Percentiles rank a stretch among this genome's conserved stretches.
Evolutionary conservation across 1,140 invertebrate species (phyloP).

Genomic region (Panagrolaimus sp.): DNA sequence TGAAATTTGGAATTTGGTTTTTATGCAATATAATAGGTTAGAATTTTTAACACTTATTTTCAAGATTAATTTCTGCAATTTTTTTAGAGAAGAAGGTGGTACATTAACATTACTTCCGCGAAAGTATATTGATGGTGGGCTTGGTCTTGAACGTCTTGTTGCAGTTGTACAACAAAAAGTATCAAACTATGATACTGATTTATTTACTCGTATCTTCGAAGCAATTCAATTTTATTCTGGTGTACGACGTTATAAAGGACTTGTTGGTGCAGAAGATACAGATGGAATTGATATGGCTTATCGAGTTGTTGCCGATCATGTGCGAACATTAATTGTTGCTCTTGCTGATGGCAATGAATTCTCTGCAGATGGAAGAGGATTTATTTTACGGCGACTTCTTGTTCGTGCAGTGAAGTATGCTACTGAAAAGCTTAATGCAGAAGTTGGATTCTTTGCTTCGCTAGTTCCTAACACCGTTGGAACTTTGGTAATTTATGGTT

Average conservation of each 20-base stretch:
- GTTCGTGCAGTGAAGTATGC: slow-evolving; percentile 69
- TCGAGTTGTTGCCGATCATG: slow-evolving; percentile 90
- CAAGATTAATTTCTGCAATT: not conserved
- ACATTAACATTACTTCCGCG: slow-evolving; percentile 69
- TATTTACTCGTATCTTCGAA: slow-evolving; percentile 85
- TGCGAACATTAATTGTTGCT: slow-evolving; percentile 86
- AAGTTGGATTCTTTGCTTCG: slow-evolving; percentile 83
- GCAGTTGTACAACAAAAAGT: slow-evolving; percentile 90
- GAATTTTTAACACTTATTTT: not conserved
- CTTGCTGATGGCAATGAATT: slow-evolving; percentile 88
- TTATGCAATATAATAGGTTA: slow-evolving; percentile 86
- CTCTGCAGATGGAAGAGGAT: slow-evolving; percentile 76
- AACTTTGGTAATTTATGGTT: slow-evolving; percentile 32
- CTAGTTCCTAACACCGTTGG: slow-evolving; percentile 80
- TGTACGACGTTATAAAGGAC: not conserved
- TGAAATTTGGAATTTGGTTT: slow-evolving; percentile 99
- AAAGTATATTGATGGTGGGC: slow-evolving; percentile 95
- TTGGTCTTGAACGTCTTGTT: slow-evolving; percentile 89
- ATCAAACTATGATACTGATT: slow-evolving; percentile 97
- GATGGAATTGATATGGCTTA: slow-evolving; percentile 80
- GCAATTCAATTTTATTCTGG: slow-evolving; percentile 67
- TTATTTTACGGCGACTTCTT: not conserved
- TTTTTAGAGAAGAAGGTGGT: not conserved
- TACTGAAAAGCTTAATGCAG: slow-evolving; percentile 88
- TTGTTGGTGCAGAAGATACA: not conserved